A percentile compares a stretch with the other conserved stretches of the same genome.
Evolutionary conservation across 2,888 invertebrate species (phyloP).

Genomic region (Apotomis capreana): DNA sequence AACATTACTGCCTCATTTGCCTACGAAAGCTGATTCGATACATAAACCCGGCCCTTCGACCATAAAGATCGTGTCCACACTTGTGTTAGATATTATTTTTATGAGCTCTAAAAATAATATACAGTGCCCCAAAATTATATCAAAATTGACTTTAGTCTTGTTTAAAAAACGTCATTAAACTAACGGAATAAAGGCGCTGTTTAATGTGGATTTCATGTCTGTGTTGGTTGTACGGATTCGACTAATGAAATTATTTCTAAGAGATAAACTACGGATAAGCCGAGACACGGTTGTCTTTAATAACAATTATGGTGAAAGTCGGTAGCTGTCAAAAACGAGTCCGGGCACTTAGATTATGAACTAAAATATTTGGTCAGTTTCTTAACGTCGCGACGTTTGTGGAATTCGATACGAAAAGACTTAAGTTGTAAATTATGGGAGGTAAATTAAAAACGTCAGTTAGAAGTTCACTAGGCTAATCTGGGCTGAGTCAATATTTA

Average conservation of each 20-base stretch:
- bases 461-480: conserved; percentile 31
- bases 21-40: conserved; percentile 25
- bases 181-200: not conserved
- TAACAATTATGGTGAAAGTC: conserved; percentile 81
- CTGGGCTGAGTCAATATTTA: conserved; percentile 28
- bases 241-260: conserved; percentile 54
- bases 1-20: conserved; percentile 29
- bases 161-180: not conserved
- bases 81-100: conserved; percentile 38
- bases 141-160: not conserved
- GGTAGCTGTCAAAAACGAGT: conserved; percentile 62
- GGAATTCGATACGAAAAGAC: conserved; percentile 40
- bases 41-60: conserved; percentile 20
- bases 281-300: conserved; percentile 65
- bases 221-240: conserved; percentile 25
- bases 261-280: conserved; percentile 60
- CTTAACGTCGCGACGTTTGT: conserved; percentile 55
- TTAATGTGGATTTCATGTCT: not conserved
- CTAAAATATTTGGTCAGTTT: conserved; percentile 68
- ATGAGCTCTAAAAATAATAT: conserved; percentile 35
- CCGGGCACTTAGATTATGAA: conserved; percentile 59
- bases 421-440: conserved; percentile 33
- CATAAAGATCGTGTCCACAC: conserved; percentile 39
- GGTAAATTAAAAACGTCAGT: conserved; percentile 26
- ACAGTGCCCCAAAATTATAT: not conserved